These are phyloP conservation scores for Proterorhinus semilunaris DNA, from an alignment of 2,113 vertebrate genomes.

Conservation along the genomic window DNA sequence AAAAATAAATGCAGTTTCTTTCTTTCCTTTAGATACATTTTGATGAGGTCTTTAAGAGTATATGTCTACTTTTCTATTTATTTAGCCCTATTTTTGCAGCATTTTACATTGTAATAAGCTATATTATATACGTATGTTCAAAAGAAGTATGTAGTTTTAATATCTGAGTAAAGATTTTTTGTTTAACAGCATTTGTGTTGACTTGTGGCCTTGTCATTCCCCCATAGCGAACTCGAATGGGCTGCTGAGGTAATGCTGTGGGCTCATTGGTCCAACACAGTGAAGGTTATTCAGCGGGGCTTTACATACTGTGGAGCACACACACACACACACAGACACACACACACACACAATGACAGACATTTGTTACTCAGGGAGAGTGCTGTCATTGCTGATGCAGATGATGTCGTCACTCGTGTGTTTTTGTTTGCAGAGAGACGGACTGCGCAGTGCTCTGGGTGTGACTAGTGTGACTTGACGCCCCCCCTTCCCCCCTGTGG, in stretches of 20 bases:
- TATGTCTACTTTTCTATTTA: too few relatives aligned
- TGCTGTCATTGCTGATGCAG: constrained; percentile 12
- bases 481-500: constrained; percentile 40
- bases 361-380: constrained; percentile 59
- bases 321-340: constrained; percentile 33
- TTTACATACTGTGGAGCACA: constrained; percentile 31
- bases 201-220: too few relatives aligned
- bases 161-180: too few relatives aligned
- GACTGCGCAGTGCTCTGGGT: constrained; percentile 52
- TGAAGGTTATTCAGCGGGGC: constrained; percentile 40
- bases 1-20: too few relatives aligned
- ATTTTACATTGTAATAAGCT: too few relatives aligned
- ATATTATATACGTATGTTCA: too few relatives aligned
- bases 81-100: too few relatives aligned
- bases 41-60: too few relatives aligned
- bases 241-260: constrained; percentile 58
- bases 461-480: constrained; percentile 62
- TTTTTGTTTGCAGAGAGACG: constrained; percentile 51
- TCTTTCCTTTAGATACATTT: too few relatives aligned
- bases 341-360: constrained; percentile 35
- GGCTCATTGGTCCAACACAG: constrained; percentile 54
- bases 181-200: background rate
- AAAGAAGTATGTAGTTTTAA: too few relatives aligned
- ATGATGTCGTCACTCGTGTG: constrained; percentile 39
- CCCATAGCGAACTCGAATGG: too few relatives aligned